These are phyloP conservation scores for Passer montanus DNA, from an alignment of 2,113 vertebrate species.

Conservation along the genomic window DNA sequence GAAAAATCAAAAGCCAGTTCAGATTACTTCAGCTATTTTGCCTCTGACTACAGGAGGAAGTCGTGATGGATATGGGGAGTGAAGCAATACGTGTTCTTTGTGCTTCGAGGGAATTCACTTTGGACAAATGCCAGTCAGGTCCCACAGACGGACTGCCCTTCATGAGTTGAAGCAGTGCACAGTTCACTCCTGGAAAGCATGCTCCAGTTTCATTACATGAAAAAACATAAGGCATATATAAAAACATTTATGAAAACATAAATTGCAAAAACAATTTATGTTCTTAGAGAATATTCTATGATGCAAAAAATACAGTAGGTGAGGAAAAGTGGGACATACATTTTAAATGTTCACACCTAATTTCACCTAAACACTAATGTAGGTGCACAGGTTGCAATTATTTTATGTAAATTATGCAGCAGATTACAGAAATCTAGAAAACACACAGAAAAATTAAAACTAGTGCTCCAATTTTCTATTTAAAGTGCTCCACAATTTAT, in stretches of 20 bases:
- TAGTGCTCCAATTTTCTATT: neutral
- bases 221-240: neutral
- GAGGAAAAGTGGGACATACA: neutral
- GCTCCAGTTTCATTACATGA: neutral
- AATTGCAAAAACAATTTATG: neutral
- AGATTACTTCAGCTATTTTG: neutral
- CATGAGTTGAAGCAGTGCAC: rapidly evolving
- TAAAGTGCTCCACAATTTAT: neutral
- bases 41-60: neutral
- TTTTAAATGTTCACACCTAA: neutral
- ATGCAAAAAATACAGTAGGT: neutral
- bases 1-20: neutral
- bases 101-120: neutral
- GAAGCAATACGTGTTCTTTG: neutral
- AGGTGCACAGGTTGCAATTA: neutral
- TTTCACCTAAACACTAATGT: neutral
- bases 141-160: neutral
- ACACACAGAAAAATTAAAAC: neutral
- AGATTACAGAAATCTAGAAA: neutral
- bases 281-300: neutral
- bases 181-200: neutral
- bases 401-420: neutral
- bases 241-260: neutral
- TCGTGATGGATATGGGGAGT: neutral
- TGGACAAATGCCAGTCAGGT: neutral